Conservation (phyloP, 1,140 invertebrate species). For the Pissodes strobi region DNA sequence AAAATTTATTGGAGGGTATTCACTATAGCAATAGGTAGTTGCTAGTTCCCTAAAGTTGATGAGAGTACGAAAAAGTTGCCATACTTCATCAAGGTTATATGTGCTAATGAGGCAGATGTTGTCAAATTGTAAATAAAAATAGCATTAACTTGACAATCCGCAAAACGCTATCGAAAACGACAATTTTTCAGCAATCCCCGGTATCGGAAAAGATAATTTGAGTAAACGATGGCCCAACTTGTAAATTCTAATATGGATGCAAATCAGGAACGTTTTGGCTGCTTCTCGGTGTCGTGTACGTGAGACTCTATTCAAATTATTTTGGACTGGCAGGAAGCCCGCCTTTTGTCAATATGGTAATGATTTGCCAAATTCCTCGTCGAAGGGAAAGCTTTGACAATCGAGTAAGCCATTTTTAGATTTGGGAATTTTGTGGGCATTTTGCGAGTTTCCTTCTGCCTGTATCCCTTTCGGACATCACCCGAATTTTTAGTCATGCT, state of each 20-base stretch:
- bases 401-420: conserved; percentile 12
- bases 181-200: no score
- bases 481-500: no score
- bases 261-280: conserved; percentile 27
- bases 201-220: conserved; percentile 16
- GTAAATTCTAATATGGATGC: conserved; percentile 34
- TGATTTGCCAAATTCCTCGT: conserved; percentile 23
- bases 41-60: not conserved
- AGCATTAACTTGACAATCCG: not conserved
- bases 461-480: no score
- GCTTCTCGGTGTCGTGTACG: conserved; percentile 32
- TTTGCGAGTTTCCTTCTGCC: no score
- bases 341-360: conserved; percentile 33
- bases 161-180: not conserved
- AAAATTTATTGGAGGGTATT: no score
- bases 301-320: conserved; percentile 29
- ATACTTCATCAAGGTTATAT: not conserved
- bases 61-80: not conserved
- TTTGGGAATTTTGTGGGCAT: no score
- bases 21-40: no score
- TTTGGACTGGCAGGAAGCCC: conserved; percentile 19
- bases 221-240: conserved; percentile 25
- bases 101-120: not conserved
- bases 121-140: not conserved
- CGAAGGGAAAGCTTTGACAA: conserved; percentile 15